Conservation (phyloP, 2,113 vertebrate genomes). For the Ursus arctos region DNA sequence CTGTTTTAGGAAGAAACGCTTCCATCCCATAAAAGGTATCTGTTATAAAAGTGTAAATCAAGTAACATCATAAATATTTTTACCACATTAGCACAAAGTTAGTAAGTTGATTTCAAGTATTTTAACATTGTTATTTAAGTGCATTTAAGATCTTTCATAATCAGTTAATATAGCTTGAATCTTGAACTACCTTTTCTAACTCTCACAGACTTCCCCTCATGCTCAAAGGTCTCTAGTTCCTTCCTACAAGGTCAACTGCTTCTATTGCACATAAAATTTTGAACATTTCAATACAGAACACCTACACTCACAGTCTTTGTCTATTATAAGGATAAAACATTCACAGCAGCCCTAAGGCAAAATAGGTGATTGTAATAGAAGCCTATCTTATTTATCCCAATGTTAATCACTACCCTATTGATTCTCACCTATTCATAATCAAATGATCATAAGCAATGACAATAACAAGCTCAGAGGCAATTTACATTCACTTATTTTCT, state of each 20-base stretch:
- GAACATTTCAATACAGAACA: not conserved
- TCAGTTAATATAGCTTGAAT: not conserved
- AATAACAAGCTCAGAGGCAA: conserved; percentile 40
- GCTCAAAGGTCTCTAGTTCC: not conserved
- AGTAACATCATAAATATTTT: not conserved
- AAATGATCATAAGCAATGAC: conserved; percentile 28
- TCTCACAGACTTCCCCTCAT: not conserved
- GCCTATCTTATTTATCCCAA: not conserved
- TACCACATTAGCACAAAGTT: not conserved
- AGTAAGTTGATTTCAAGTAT: conserved; percentile 40
- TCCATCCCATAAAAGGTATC: not conserved
- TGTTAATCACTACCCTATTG: not conserved
- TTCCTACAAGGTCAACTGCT: not conserved
- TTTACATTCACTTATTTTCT: conserved; percentile 53
- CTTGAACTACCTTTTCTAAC: not conserved
- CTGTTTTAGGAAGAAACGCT: conserved; percentile 62
- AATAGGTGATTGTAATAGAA: not conserved
- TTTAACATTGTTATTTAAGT: conserved; percentile 24
- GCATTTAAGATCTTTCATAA: conserved; percentile 24
- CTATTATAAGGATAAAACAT: not conserved
- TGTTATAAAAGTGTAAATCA: not conserved
- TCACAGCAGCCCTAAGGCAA: not conserved
- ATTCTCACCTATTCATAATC: conserved; percentile 19
- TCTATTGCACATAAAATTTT: conserved; percentile 34
- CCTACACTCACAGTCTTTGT: not conserved